Percentiles rank a stretch among this genome's conserved stretches.
Conservation (phyloP, 2,797 vertebrate species). For the Malurus splendens region DNA sequence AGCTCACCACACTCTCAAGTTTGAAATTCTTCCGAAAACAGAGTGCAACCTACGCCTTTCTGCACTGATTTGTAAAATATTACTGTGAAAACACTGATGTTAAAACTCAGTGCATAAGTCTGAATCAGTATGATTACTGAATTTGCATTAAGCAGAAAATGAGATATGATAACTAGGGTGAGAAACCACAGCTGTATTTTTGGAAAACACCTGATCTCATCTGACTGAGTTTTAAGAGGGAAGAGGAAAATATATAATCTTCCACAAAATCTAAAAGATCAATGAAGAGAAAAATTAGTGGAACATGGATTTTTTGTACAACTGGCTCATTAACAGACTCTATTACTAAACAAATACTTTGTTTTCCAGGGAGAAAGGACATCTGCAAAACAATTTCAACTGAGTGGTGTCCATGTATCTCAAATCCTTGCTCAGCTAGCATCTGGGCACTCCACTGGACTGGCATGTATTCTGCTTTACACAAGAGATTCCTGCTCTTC, state of each 20-base stretch:
- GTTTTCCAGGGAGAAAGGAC: not conserved
- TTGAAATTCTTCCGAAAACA: not conserved
- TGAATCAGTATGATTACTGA: not conserved
- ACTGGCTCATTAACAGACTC: not conserved
- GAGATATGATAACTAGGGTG: not conserved
- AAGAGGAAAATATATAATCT: not conserved
- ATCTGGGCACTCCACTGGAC: not conserved
- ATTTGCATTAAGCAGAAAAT: constrained; percentile 1
- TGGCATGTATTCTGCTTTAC: not conserved
- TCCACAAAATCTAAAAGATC: not conserved
- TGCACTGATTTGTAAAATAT: not conserved
- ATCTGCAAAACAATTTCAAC: not conserved
- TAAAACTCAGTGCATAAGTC: not conserved
- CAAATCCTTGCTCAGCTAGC: not conserved
- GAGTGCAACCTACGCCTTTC: not conserved
- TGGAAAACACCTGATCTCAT: constrained; percentile 5
- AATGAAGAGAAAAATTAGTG: not conserved
- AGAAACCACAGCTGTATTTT: not conserved
- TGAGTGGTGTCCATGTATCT: not conserved
- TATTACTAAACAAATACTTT: not conserved
- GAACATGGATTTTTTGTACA: not conserved
- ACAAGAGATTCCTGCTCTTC: not conserved
- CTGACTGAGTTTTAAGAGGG: not conserved
- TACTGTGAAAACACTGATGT: not conserved
- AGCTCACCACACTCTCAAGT: not conserved